Conservation (phyloP, 1,140 invertebrate species). For the Tribolium madens region DNA sequence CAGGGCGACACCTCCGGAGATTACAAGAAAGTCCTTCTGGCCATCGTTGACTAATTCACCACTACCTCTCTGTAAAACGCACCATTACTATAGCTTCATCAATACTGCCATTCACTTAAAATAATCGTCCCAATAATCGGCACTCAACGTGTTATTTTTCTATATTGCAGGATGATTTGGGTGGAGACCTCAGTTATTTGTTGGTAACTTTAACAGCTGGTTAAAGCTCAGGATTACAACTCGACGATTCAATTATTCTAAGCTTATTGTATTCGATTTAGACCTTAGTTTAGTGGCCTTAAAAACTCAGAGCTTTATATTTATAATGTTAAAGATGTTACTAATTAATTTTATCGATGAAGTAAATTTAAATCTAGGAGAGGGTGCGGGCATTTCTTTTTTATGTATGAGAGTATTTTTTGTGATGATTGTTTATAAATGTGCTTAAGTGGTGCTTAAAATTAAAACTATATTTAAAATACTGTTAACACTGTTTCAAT, state of each 20-base stretch:
- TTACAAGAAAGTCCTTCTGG: slow-evolving; percentile 89
- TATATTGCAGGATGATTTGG: slow-evolving; percentile 62
- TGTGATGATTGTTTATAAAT: slow-evolving; percentile 57
- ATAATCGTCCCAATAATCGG: slow-evolving; percentile 34
- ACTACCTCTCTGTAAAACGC: slow-evolving; percentile 57
- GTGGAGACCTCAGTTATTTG: slow-evolving; percentile 61
- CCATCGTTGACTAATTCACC: slow-evolving; percentile 76
- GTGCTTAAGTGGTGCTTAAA: slow-evolving; percentile 54
- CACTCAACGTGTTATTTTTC: slow-evolving; percentile 54
- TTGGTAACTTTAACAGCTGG: slow-evolving; percentile 60
- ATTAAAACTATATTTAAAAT: slow-evolving; percentile 47
- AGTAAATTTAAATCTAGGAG: slow-evolving; percentile 39
- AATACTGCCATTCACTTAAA: slow-evolving; percentile 59
- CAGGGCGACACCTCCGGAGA: slow-evolving; percentile 93
- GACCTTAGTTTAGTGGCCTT: slow-evolving; percentile 56
- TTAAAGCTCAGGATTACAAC: slow-evolving; percentile 50
- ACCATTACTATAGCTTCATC: slow-evolving; percentile 55
- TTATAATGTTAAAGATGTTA: slow-evolving; percentile 40
- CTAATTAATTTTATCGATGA: slow-evolving; percentile 30
- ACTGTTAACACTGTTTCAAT: slow-evolving; percentile 38
- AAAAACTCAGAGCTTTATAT: slow-evolving; percentile 51
- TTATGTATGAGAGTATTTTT: slow-evolving; percentile 51
- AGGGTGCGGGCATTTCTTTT: slow-evolving; percentile 53
- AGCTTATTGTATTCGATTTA: slow-evolving; percentile 31
- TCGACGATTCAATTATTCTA: slow-evolving; percentile 31